Conservation (phyloP, 2,113 vertebrate species). For the western clawed frog (Xenopus tropicalis) region UCB_Xtro_10.0 CM004450.2:104275001-104275500, state of each 20-base stretch:
- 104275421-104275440: conserved; percentile 74
- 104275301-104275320: conserved; percentile 57
- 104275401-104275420: conserved; percentile 60
- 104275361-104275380: conserved; percentile 59
- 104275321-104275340: conserved; percentile 43
- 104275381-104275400: conserved; percentile 51
- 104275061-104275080: too few species aligned
- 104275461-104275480: conserved; percentile 68
- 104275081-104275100: too few species aligned
- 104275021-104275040: too few species aligned
- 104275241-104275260: conserved; percentile 60
- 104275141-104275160: too few species aligned
- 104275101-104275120: too few species aligned
- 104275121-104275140: too few species aligned
- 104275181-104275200: background rate
- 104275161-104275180: too few species aligned
- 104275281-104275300: conserved; percentile 59
- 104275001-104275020: too few species aligned
- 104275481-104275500: conserved; percentile 60
- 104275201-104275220: conserved; percentile 34
- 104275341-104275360: conserved; percentile 46
- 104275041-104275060: too few species aligned
- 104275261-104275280: conserved; percentile 56
- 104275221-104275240: conserved; percentile 53
- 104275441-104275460: conserved; percentile 80